Evolutionary conservation across 1,140 invertebrate genomes (phyloP).

Genomic region (Apis dorsata): DNA sequence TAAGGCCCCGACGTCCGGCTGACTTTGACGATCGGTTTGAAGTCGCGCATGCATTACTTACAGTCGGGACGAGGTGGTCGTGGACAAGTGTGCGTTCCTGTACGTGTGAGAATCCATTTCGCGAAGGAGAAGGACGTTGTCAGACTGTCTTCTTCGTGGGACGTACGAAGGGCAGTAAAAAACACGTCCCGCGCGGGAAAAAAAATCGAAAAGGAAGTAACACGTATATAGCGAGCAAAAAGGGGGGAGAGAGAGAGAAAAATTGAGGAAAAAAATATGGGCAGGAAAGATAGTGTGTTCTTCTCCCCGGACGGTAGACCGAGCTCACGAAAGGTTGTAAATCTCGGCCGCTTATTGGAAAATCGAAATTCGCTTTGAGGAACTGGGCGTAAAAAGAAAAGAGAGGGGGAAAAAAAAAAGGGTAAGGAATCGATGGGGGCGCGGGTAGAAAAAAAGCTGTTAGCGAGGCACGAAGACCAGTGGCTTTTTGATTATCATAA

Average conservation of each 20-base stretch:
- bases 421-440: too few species aligned
- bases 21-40: constrained; percentile 61
- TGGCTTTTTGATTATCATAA: constrained; percentile 64
- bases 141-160: constrained; percentile 56
- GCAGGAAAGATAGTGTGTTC: constrained; percentile 50
- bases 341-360: constrained; percentile 62
- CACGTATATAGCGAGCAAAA: constrained; percentile 26
- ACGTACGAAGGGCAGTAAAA: constrained; percentile 62
- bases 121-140: constrained; percentile 60
- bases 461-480: constrained; percentile 33
- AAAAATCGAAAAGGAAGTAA: constrained; percentile 49
- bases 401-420: too few species aligned
- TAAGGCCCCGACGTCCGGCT: constrained; percentile 50
- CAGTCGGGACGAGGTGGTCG: constrained; percentile 21
- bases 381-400: constrained; percentile 31
- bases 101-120: constrained; percentile 65
- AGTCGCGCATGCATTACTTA: constrained; percentile 60
- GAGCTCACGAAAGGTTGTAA: constrained; percentile 42
- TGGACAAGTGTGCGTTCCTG: constrained; percentile 28
- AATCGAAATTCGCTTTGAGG: constrained; percentile 60
- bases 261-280: constrained; percentile 29
- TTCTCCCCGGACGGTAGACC: constrained; percentile 7
- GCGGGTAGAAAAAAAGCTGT: constrained; percentile 4
- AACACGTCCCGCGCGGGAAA: constrained; percentile 52
- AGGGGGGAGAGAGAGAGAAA: constrained; percentile 21